Conservation (phyloP, 2,113 vertebrate genomes). For the Aythya baeri region DNA sequence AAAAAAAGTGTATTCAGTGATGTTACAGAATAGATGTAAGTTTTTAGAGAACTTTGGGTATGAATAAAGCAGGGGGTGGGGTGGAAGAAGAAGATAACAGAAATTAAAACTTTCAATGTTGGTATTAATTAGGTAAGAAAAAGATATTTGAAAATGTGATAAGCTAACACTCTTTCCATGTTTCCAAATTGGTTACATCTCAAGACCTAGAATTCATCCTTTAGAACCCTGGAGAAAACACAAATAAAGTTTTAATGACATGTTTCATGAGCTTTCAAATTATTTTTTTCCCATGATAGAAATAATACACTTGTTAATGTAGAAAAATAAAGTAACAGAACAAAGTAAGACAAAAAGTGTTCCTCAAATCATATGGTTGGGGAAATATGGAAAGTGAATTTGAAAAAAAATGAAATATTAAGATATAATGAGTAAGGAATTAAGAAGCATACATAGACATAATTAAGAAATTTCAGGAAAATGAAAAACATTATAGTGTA, state of each 20-base stretch:
- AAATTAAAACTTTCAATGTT: neutral
- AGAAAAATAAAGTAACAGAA: neutral
- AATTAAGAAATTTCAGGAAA: neutral
- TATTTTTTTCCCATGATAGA: neutral
- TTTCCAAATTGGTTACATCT: neutral
- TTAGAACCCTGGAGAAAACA: neutral
- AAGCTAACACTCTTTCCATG: neutral
- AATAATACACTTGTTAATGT: neutral
- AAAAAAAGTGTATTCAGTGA: neutral
- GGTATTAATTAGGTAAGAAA: neutral
- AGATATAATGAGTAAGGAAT: neutral
- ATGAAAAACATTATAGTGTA: neutral
- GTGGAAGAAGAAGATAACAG: neutral
- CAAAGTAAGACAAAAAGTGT: neutral
- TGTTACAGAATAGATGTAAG: neutral
- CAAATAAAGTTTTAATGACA: neutral
- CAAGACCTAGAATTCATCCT: neutral
- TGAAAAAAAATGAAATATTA: neutral
- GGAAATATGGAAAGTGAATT: neutral
- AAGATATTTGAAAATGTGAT: neutral
- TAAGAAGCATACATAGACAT: neutral
- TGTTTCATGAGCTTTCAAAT: neutral
- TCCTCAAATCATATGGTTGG: neutral
- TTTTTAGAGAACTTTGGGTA: neutral
- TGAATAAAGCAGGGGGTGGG: no score